Base-by-base conservation (phyloP, 2,797 vertebrate genomes). In the Lates japonicus region DNA sequence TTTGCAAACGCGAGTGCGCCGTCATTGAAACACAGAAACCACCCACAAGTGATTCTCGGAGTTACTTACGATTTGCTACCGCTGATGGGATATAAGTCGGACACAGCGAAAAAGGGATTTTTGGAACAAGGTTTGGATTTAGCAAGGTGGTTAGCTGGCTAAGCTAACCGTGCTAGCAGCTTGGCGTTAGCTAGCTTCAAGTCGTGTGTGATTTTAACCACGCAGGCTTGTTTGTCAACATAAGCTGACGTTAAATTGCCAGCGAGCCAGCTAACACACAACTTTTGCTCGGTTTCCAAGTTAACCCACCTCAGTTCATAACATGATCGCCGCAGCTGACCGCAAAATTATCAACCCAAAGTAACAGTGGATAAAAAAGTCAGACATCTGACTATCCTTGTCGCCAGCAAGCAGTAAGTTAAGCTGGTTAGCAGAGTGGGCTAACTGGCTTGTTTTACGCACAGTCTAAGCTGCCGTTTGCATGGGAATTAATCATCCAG, bases 211-310 rank as follows among this genome's bases (percentile, higher is more conserved):
- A 73, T 90, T 89, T 74, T 66, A 78, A 81, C 83, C 90, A 91
- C 92, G 91, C 91, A 94, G 88, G 80, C 87, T 92, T 94, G 93
- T 94, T 94, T 95, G 93, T 95, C 94, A 94, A 94, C 94, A 94
- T 25, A 76, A 86, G 92, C 88, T 88, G 89, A 84, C 76, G 88
- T 78, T 90, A 80, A 82, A 82, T 58, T 46, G 85, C 84, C 58
- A 79, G 76, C 74, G 49, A 76, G 72, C 65, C 76, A 61, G 66
- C 61, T 75, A 51, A 58, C 75, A 7, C 1, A 49, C 46, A 72
- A 86, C 82, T 85, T 77, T 61, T 22, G 13, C 66, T 44, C 61
- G 49, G 17, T 80, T 42, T 46, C 65, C 60, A 16, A 46, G 74
- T 31, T 29, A 19, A 72, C 63, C 31, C 1, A 5, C 25, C 12